Conservation (phyloP, 2,797 vertebrate species). For the Schizothorax lantsangensis region DNA sequence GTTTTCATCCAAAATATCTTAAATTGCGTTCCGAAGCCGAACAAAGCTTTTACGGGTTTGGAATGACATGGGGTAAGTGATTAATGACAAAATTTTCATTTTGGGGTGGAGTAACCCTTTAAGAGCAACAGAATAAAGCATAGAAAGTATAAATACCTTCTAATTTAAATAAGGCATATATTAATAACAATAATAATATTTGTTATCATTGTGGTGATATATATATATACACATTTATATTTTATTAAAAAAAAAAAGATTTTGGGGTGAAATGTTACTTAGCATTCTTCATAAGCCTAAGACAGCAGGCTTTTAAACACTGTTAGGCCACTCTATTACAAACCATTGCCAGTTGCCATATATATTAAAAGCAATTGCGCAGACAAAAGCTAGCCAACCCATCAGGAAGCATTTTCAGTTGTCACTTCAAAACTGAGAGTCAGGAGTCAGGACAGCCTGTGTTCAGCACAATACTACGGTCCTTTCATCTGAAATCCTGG, state of each 20-base stretch:
- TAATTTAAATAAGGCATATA: no score
- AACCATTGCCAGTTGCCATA: not conserved
- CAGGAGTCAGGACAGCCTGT: not conserved
- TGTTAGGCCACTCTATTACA: not conserved
- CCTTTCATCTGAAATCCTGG: constrained; percentile 63
- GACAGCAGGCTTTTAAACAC: not conserved
- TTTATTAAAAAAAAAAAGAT: no score
- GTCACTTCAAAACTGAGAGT: not conserved
- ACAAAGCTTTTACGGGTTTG: no score
- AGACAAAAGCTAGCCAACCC: constrained; percentile 16
- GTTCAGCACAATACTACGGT: constrained; percentile 32
- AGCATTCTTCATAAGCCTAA: not conserved
- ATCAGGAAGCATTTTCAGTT: not conserved
- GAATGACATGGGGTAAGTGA: no score
- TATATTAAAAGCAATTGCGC: not conserved
- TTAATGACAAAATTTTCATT: no score
- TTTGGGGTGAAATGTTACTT: not conserved
- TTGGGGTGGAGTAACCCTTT: no score
- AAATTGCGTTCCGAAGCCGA: no score
- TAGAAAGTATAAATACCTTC: not conserved
- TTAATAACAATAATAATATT: no score
- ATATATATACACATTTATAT: no score
- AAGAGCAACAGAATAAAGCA: not conserved
- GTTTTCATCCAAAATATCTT: no score
- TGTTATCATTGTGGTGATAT: no score